Evolutionary conservation across 2,113 vertebrate genomes (phyloP).

Genomic region (Passer montanus): DNA sequence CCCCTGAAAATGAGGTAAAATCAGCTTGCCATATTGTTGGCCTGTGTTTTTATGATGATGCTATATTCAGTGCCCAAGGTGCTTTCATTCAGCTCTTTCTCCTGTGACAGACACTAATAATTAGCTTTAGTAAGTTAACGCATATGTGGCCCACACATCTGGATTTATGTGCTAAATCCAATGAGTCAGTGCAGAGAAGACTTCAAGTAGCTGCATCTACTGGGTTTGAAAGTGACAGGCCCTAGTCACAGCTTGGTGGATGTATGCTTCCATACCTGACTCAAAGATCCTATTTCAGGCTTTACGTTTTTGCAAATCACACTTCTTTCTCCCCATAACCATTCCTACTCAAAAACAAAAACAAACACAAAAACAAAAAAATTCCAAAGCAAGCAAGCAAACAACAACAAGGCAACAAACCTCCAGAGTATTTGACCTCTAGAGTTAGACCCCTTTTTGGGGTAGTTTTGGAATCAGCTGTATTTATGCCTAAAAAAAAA

Average conservation of each 20-base stretch:
- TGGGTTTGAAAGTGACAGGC: background rate
- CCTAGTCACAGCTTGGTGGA: background rate
- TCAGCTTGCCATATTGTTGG: background rate
- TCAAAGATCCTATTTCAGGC: background rate
- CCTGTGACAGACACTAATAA: background rate
- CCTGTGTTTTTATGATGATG: background rate
- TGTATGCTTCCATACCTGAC: background rate
- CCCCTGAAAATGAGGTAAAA: background rate
- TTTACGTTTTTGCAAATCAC: background rate
- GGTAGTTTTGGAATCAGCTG: constrained; percentile 40
- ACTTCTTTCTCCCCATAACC: background rate
- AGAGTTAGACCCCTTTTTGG: background rate
- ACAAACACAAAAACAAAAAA: background rate
- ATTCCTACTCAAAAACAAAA: background rate
- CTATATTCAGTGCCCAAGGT: background rate
- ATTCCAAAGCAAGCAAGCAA: background rate
- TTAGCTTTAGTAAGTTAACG: background rate
- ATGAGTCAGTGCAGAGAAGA: background rate
- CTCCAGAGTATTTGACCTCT: constrained; percentile 14
- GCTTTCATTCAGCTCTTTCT: background rate
- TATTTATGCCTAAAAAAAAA: constrained; percentile 11
- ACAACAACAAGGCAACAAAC: background rate
- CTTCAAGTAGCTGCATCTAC: background rate
- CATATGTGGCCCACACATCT: background rate
- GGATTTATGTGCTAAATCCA: background rate